Percentiles rank a stretch among this genome's conserved stretches.
These are phyloP conservation scores for Cephus pulcher DNA, from an alignment of 2,888 invertebrate genomes.

Conservation along the genomic window DNA sequence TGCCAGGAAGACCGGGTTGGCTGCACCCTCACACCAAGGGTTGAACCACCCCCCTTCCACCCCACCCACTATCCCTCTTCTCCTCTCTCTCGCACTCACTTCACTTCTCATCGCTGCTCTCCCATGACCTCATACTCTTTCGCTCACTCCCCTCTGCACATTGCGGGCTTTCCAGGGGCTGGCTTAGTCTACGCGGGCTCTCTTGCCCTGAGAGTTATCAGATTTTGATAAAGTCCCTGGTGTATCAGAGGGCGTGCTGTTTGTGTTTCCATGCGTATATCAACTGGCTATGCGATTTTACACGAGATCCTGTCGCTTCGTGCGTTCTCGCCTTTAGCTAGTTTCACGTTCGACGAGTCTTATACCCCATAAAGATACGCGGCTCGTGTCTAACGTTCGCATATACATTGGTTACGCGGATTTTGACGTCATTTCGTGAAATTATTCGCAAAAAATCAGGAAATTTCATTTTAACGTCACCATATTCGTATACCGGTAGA, in stretches of 20 bases:
- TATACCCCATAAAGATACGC: background rate
- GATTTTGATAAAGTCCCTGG: slow-evolving; percentile 54
- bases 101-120: slow-evolving; percentile 4
- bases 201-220: slow-evolving; percentile 40
- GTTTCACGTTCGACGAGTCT: too few relatives aligned
- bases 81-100: background rate
- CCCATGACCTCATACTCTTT: slow-evolving; percentile 4
- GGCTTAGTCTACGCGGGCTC: slow-evolving; percentile 42
- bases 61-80: background rate
- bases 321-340: background rate
- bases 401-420: background rate
- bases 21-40: background rate
- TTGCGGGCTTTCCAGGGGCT: slow-evolving; percentile 44
- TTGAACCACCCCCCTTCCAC: background rate
- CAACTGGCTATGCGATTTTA: background rate
- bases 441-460: background rate
- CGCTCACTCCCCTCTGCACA: slow-evolving; percentile 35
- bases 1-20: background rate
- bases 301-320: background rate
- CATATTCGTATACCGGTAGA: background rate
- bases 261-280: slow-evolving; percentile 45
- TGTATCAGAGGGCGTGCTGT: slow-evolving; percentile 48
- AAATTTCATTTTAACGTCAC: background rate
- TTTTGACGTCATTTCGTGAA: background rate
- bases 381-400: too few relatives aligned